phyloP scores from a whole-genome alignment of 2,888 invertebrate species.

The Plutella xylostella region DNA sequence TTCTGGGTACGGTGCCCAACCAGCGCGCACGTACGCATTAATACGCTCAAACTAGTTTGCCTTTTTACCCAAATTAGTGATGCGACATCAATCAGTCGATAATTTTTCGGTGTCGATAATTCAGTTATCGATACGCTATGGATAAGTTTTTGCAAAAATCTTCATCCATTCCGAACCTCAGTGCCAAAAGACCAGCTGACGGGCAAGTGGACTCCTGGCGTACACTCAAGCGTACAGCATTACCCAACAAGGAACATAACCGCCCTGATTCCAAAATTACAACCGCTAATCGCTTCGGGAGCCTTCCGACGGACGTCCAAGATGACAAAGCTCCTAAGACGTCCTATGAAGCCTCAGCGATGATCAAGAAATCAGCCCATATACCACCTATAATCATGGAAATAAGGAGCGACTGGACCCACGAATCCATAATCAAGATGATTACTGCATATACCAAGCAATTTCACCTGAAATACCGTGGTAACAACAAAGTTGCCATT shows the following conservation, averaged over 20 bases:
- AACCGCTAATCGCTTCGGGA: not conserved
- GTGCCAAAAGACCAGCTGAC: not conserved
- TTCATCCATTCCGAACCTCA: not conserved
- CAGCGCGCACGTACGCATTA: too few relatives aligned
- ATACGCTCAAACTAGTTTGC: too few relatives aligned
- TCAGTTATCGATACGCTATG: not conserved
- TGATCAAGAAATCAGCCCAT: constrained; percentile 3
- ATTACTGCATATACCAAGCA: constrained; percentile 1
- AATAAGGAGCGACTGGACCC: constrained; percentile 7
- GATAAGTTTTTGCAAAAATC: not conserved
- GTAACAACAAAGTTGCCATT: not conserved
- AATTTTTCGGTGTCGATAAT: too few relatives aligned
- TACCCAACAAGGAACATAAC: not conserved
- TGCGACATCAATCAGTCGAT: too few relatives aligned
- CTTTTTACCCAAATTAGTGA: too few relatives aligned
- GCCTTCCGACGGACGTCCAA: not conserved
- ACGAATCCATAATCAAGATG: not conserved
- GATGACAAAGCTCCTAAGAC: not conserved
- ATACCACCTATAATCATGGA: constrained; percentile 8
- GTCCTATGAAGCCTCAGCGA: not conserved
- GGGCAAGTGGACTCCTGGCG: not conserved
- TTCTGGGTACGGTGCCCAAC: too few relatives aligned
- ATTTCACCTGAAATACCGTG: constrained; percentile 8
- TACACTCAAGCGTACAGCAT: not conserved
- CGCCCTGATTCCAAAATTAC: not conserved